These are phyloP conservation scores for Isoperla grammatica DNA, from an alignment of 2,888 invertebrate species.

Conservation along the genomic window DNA sequence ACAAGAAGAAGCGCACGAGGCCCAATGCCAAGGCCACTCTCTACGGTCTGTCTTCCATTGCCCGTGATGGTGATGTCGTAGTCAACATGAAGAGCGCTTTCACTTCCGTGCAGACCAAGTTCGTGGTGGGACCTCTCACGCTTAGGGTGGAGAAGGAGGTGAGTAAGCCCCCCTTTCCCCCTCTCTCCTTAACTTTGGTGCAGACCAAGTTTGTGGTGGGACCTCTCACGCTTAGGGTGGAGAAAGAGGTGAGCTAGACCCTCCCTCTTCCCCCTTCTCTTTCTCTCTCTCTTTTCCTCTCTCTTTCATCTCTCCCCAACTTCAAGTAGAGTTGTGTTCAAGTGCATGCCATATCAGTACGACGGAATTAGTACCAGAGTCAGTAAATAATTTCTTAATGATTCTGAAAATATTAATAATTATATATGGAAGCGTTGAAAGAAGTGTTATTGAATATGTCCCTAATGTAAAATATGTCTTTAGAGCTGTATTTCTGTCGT, in stretches of 20 bases:
- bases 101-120: slow-evolving; percentile 77
- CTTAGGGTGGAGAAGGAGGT: slow-evolving; percentile 70
- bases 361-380: no score
- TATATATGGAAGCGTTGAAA: no score
- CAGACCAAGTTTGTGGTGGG: slow-evolving; percentile 77
- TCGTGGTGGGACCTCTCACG: slow-evolving; percentile 71
- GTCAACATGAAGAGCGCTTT: slow-evolving; percentile 74
- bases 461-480: no score
- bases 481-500: not conserved
- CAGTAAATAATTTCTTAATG: no score
- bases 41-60: slow-evolving; percentile 71
- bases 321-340: no score
- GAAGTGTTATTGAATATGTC: no score
- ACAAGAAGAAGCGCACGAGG: slow-evolving; percentile 42
- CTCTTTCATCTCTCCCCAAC: no score
- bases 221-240: slow-evolving; percentile 70
- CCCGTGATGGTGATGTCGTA: slow-evolving; percentile 72
- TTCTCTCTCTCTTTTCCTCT: no score
- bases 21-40: slow-evolving; percentile 70
- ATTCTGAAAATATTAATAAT: no score
- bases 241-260: slow-evolving; percentile 52
- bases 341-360: no score
- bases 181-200: slow-evolving; percentile 58
- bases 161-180: not conserved
- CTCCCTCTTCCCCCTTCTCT: no score